Evolutionary conservation across 2,888 invertebrate species (phyloP).

Genomic region (Cataglyphis albicans): DNA sequence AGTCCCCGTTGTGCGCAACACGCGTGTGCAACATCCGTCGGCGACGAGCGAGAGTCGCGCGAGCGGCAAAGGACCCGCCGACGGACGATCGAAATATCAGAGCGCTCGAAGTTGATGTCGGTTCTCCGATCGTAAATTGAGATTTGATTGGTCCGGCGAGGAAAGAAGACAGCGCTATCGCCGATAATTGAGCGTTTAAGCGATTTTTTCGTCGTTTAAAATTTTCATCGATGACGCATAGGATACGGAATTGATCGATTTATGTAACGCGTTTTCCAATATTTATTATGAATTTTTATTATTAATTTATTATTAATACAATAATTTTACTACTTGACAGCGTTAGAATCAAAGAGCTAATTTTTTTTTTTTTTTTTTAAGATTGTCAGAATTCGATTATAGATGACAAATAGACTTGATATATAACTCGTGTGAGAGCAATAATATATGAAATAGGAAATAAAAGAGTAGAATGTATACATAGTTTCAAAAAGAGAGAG

Average conservation of each 20-base stretch:
- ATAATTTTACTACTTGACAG: background rate
- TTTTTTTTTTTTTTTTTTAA: background rate
- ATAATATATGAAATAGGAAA: background rate
- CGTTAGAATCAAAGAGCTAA: background rate
- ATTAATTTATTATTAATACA: too few relatives aligned
- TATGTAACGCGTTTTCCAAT: background rate
- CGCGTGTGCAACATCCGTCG: constrained; percentile 43
- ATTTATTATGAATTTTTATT: too few relatives aligned
- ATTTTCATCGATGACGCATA: background rate
- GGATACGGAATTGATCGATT: background rate
- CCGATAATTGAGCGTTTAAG: constrained; percentile 35
- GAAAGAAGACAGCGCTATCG: background rate
- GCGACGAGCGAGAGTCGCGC: constrained; percentile 16
- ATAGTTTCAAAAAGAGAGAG: background rate
- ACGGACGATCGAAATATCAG: constrained; percentile 65
- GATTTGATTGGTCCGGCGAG: constrained; percentile 36
- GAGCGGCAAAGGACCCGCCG: constrained; percentile 65
- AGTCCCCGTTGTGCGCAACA: constrained; percentile 46
- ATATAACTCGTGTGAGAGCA: background rate
- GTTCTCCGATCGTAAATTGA: constrained; percentile 36
- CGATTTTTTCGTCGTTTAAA: background rate
- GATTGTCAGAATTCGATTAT: background rate
- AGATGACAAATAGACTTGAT: background rate
- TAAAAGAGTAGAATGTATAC: background rate
- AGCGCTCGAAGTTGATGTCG: constrained; percentile 62